Evolutionary conservation across 2,113 vertebrate species (phyloP), one percentile per base, ranked within the genome.

Genomic region (Plectropomus leopardus): DNA sequence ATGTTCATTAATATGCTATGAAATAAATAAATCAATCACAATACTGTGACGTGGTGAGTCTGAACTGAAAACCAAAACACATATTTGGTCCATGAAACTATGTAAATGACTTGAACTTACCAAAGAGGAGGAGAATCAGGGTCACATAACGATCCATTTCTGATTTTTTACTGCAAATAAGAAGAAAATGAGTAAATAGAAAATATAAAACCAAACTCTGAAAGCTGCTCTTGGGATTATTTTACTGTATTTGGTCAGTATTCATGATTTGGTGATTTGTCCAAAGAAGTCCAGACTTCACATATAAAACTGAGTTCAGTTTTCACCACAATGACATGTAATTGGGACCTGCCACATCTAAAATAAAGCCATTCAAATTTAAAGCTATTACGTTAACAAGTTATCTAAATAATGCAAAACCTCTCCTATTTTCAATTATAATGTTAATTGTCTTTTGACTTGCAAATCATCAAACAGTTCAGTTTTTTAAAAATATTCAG

Each of bases 81-180:
- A 17, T 4, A 30, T 28, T 28, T 30, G 19, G 36, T 16, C 4
- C 10, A 7, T 42, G 24, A 17, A 2, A 21, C 7, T 4, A 55
- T 19, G 16, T 2, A 54, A 42, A 54, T 7, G 7, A n/a, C 21
- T 48, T 14, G 44, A 24, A 14, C 60, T 66, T 53, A 85, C 82
- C 82, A 13, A 26, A 40, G 32, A 82, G 0, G 1, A 82, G 8
- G 26, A 82, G 19, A n/a, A 21, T 65, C 44, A 57, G 7, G 26
- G 26, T 36, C 45, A 26, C 6, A 13, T 21, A 24, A 15, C 1
- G 34, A 45, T 24, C 71, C 78, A 79, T 88, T 26, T 61, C 30
- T 45, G 54, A 21, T 40, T 44, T 61, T 45, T 67, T 2, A 55
- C 75, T 80, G 66, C 8, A 72, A 47, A 72, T 1, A 40, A 23